phyloP scores from a whole-genome alignment of 2,113 vertebrate genomes.

The Sinocyclocheilus anophthalmus region DNA sequence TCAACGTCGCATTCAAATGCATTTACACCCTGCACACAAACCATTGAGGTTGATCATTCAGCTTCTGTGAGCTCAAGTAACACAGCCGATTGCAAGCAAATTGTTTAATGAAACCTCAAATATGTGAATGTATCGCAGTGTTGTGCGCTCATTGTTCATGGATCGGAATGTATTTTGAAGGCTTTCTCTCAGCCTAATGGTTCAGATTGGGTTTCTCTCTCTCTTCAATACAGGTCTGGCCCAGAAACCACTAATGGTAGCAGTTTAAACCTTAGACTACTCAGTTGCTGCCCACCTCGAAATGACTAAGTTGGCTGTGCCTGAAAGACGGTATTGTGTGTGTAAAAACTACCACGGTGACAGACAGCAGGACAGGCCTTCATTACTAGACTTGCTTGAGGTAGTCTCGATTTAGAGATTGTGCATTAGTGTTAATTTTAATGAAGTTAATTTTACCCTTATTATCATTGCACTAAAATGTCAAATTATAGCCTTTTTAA shows the following conservation, averaged over 20 bases:
- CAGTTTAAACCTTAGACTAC: constrained; percentile 57
- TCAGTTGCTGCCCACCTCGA: constrained; percentile 57
- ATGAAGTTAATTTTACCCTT: not conserved
- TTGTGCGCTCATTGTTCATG: constrained; percentile 38
- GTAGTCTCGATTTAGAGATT: constrained; percentile 1
- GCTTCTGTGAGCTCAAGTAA: constrained; percentile 24
- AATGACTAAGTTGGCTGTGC: constrained; percentile 60
- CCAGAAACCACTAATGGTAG: constrained; percentile 59
- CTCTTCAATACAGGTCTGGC: constrained; percentile 37
- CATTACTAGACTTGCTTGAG: constrained; percentile 47
- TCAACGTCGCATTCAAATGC: constrained; percentile 26
- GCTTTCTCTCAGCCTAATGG: constrained; percentile 54
- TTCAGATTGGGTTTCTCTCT: constrained; percentile 61
- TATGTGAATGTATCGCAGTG: constrained; percentile 38
- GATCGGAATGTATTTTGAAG: constrained; percentile 51
- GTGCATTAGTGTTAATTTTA: constrained; percentile 33
- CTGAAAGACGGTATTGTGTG: constrained; percentile 65
- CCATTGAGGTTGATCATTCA: constrained; percentile 20
- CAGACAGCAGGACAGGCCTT: constrained; percentile 42
- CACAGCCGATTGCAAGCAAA: constrained; percentile 38
- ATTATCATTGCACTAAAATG: not conserved
- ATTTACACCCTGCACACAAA: constrained; percentile 22
- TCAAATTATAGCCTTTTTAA: not conserved
- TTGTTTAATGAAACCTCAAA: constrained; percentile 41
- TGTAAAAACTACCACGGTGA: constrained; percentile 52